Evolutionary conservation across 2,113 vertebrate species (phyloP), one percentile per base, ranked within the genome.

Genomic region (Silurus meridionalis): DNA sequence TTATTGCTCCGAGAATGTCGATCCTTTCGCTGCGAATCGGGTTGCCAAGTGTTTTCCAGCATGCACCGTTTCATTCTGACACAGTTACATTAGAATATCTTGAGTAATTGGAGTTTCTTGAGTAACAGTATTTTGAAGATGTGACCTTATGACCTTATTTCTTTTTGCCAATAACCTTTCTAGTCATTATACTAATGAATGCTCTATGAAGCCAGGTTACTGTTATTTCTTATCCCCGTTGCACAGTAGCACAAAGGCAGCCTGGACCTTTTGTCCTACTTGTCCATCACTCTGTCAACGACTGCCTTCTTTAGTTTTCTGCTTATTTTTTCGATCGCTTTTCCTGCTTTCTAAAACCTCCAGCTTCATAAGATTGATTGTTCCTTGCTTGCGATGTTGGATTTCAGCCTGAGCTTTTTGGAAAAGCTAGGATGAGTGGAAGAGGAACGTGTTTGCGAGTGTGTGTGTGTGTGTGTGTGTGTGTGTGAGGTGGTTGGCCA

Each of bases 1-100:
- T 92, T 92, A 91, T 88, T 88, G 46, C 87, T 74, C 58, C 67
- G 10, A 72, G 55, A 88, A 89, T 61, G 37, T 74, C 83, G 69
- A 90, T 64, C 67, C 28, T 48, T 90, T 80, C 87, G 79, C 63
- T 85, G 74, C 89, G 79, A 85, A 84, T 87, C 89, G 61, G 85
- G 23, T 61, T 82, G 89, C 86, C 89, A 91, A 88, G 83, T 78
- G 80, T 80, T 37, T 37, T 88, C 74, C 72, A 57, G 57, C 66
- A 58, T 53, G n/a, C 48, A 3, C 83, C 50, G 63, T 53, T 37
- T 72, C 21, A 67, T 25, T 64, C 85, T 66, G 8, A 60, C 23
- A 9, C 11, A 28, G 23, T 6, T 52, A 80, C 10, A 23, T 69
- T 71, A 0, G 19, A 21, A 84, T 66, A 74, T 74, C 37, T 37